Evolutionary conservation across 2,888 invertebrate species (phyloP).

Genomic region (Dugesia japonica): DNA sequence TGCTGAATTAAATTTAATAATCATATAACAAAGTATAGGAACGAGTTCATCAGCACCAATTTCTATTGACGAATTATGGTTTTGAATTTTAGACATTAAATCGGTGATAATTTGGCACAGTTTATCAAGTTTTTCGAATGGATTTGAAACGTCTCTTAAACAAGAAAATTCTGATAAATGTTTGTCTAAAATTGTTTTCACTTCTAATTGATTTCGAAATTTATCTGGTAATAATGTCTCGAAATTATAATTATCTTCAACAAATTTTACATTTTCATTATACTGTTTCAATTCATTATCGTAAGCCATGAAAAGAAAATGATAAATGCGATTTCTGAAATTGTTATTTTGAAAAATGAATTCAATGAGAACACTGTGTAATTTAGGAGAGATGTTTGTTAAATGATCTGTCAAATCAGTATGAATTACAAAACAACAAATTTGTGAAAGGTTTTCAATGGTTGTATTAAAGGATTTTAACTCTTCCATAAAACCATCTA

Average conservation of each 20-base stretch:
- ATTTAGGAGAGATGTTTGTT: neutral
- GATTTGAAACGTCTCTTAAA: neutral
- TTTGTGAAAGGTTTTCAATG: neutral
- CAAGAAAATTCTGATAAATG: neutral
- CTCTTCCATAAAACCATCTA: neutral
- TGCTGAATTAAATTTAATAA: neutral
- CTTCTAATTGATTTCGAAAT: neutral
- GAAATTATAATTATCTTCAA: neutral
- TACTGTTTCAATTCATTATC: neutral
- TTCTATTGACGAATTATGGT: neutral
- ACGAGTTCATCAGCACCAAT: neutral
- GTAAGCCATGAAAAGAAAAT: neutral
- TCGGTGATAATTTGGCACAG: neutral
- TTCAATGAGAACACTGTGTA: neutral
- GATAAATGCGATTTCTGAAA: neutral
- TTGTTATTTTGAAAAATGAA: neutral
- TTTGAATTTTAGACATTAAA: constrained; percentile 8
- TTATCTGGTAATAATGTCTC: neutral
- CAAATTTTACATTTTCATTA: neutral
- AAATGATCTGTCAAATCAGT: neutral
- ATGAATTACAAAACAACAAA: neutral
- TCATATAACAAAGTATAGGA: neutral
- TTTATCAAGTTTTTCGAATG: neutral
- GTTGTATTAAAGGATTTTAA: neutral
- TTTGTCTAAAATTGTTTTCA: neutral